Conservation (phyloP, 37 sponge, comb jelly and placozoan genomes). For the Bolinopsis microptera region DNA sequence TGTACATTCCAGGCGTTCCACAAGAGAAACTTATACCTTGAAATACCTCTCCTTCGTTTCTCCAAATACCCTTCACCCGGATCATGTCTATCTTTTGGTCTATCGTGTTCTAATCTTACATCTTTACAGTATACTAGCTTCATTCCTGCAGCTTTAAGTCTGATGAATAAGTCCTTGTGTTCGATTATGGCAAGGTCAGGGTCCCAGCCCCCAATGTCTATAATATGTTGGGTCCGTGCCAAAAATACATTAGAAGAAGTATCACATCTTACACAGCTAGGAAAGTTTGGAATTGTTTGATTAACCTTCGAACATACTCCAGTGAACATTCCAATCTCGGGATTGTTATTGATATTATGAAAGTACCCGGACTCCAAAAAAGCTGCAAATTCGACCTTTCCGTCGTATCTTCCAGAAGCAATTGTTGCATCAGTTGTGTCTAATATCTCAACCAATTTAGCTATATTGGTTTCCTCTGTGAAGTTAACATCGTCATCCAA, state of each 20-base stretch:
- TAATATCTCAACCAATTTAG: background rate
- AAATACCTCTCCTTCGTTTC: background rate
- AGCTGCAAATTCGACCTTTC: background rate
- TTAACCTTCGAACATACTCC: background rate
- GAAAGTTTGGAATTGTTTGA: background rate
- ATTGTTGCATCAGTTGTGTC: background rate
- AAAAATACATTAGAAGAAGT: background rate
- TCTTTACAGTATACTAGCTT: background rate
- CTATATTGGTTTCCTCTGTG: background rate
- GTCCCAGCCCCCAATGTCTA: background rate
- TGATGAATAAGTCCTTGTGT: background rate
- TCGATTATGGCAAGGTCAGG: background rate
- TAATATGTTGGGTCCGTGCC: background rate
- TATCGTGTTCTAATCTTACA: background rate
- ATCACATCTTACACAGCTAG: background rate
- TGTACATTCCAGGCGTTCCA: background rate
- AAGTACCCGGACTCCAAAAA: background rate
- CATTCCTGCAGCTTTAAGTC: background rate
- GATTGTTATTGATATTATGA: background rate
- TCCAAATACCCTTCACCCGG: background rate
- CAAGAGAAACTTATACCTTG: background rate
- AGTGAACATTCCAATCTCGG: background rate
- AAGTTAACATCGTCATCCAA: background rate
- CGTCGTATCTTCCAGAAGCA: background rate
- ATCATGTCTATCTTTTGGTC: background rate